A percentile compares a stretch with the other conserved stretches of the same genome.
These are phyloP conservation scores for Hylaeus volcanicus DNA, from an alignment of 1,140 invertebrate species.

Conservation along the genomic window DNA sequence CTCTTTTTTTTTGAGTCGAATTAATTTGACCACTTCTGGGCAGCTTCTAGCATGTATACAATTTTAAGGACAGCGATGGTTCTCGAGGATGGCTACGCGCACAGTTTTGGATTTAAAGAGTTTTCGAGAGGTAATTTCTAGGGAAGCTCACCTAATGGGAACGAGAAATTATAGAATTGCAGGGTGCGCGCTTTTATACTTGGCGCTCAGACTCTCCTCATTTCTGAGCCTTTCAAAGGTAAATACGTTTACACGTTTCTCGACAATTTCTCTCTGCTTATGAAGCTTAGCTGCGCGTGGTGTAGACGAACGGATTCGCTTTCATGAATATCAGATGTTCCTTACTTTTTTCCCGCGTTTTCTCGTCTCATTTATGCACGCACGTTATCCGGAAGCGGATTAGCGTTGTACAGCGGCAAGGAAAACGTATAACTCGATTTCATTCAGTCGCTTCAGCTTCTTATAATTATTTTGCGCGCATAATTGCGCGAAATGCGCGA, in stretches of 20 bases:
- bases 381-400: neutral
- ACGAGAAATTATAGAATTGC: neutral
- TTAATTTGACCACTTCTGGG: too few relatives aligned
- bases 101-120: too few relatives aligned
- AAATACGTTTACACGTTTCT: conserved; percentile 10
- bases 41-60: too few relatives aligned
- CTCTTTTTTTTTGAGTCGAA: too few relatives aligned
- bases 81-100: too few relatives aligned
- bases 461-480: conserved; percentile 20
- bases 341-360: too few relatives aligned
- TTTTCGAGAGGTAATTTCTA: too few relatives aligned
- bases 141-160: too few relatives aligned
- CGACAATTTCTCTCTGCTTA: neutral
- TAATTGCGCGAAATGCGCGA: neutral
- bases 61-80: too few relatives aligned
- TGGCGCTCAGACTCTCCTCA: too few relatives aligned
- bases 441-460: neutral
- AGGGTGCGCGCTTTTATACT: too few relatives aligned
- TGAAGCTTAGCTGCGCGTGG: neutral
- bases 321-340: neutral
- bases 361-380: neutral
- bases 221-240: neutral
- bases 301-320: neutral
- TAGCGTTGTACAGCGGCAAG: neutral
- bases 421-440: conserved; percentile 3